Base-by-base conservation (phyloP, 2,888 invertebrate species). In the Aleiodes leptofemur region DNA sequence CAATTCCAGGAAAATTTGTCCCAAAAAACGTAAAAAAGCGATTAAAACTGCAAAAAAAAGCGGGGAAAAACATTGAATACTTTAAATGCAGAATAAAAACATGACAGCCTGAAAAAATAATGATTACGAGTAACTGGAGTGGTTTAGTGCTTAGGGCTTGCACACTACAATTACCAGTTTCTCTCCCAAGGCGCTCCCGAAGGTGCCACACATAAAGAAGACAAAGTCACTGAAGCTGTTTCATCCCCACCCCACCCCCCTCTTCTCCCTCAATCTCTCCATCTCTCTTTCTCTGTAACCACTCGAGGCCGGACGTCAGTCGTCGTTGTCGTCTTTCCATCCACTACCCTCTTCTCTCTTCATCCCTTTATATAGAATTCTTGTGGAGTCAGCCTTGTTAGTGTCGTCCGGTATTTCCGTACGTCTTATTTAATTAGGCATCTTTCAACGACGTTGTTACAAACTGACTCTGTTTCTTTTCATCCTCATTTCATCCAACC, bases 341-440 rank as follows among this genome's bases (percentile, higher is more conserved):
- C 83, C 81, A 77, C 80, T 81, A 77, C 80, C 76, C 76, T 72
- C 73, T 66, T 73, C 71, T 74, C 57, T 71, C 57, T 71, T 77
- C 78, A 77, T 77, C 79, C 77, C 72, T 66, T 43, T 72, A 55
- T 73, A 51, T 69, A 34, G 59, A 72, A 69, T 78, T 71, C 77
- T 23, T 79, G 78, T 74, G 74, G 77, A 77, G 81, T 78, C 69
- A 73, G 73, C 48, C 76, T 72, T 69, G 75, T 73, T 71, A 79
- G 74, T 72, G 69, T 71, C 73, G 69, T 74, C 77, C 66, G 78
- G 78, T 84, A 83, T 86, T 85, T 85, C 82, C 80, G 80, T 83
- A 82, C 84, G 85, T 87, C 87, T 89, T 86, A 89, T 89, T 89
- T 89, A 88, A 89, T 89, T 88, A 89, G 88, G 83, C 85, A 80